phyloP scores from a whole-genome alignment of 2,113 vertebrate genomes.

The Corydoras maculifer region DNA sequence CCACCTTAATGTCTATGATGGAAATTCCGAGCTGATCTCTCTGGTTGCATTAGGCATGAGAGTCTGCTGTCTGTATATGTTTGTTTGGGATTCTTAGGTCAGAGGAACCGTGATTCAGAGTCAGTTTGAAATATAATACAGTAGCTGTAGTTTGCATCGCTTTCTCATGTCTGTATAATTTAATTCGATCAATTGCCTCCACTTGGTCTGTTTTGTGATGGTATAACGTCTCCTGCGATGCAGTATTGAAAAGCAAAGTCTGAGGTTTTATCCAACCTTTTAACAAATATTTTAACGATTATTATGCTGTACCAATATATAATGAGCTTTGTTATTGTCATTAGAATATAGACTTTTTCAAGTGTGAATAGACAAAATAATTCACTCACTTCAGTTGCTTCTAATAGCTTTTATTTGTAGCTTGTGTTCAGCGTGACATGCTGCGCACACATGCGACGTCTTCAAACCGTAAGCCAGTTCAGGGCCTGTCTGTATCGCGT shows the following conservation, averaged over 20 bases:
- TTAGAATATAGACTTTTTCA: constrained; percentile 20
- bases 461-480: no score
- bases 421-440: no score
- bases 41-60: constrained; percentile 24
- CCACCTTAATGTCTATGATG: not conserved
- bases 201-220: constrained; percentile 26
- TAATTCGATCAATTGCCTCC: constrained; percentile 19
- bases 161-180: constrained; percentile 28
- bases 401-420: no score
- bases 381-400: no score
- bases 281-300: constrained; percentile 30
- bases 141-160: constrained; percentile 34
- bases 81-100: constrained; percentile 5
- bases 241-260: constrained; percentile 30
- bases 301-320: constrained; percentile 29
- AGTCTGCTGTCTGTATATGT: constrained; percentile 4
- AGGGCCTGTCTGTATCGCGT: no score
- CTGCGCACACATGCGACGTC: no score
- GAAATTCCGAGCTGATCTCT: not conserved
- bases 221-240: constrained; percentile 8
- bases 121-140: constrained; percentile 15
- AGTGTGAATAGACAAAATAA: no score
- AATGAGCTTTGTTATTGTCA: constrained; percentile 29
- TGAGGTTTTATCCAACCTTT: constrained; percentile 27
- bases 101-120: constrained; percentile 4